These are phyloP conservation scores for Sitodiplosis mosellana DNA, from an alignment of 1,140 invertebrate species.

Conservation along the genomic window DNA sequence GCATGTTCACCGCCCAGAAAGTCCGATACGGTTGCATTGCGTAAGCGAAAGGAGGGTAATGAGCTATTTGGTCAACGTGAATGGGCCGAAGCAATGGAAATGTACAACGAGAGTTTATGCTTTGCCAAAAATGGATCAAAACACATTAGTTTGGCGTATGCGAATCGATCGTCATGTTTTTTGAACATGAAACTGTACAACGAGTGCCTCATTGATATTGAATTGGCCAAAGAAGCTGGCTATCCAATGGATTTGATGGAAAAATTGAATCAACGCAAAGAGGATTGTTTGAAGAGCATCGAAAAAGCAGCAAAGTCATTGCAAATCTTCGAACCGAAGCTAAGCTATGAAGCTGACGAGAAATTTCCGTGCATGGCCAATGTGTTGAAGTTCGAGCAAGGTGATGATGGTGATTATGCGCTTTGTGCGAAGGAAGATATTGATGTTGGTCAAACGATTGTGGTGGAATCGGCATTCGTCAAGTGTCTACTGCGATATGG, in stretches of 20 bases:
- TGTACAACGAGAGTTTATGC: slow-evolving; percentile 14
- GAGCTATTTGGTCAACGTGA: too few species aligned
- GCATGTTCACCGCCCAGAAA: too few species aligned
- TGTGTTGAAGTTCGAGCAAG: slow-evolving; percentile 32
- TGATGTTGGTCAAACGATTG: slow-evolving; percentile 52
- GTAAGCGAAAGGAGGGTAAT: too few species aligned
- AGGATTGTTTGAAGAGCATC: slow-evolving; percentile 14
- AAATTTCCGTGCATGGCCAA: slow-evolving; percentile 36
- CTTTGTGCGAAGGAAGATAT: slow-evolving; percentile 42
- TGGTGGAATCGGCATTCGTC: slow-evolving; percentile 57
- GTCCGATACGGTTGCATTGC: too few species aligned
- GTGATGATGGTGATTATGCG: slow-evolving; percentile 40
- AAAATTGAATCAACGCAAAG: slow-evolving; percentile 3
- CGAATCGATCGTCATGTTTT: slow-evolving; percentile 25
- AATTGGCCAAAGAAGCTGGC: slow-evolving; percentile 12
- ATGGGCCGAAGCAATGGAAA: slow-evolving; percentile 34
- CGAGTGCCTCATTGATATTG: slow-evolving; percentile 23
- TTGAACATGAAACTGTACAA: slow-evolving; percentile 20
- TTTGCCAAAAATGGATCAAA: slow-evolving; percentile 9
- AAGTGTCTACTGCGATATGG: slow-evolving; percentile 43
- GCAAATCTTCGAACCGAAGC: slow-evolving; percentile 15
- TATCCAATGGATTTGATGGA: slow-evolving; percentile 14
- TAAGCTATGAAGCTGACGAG: slow-evolving; percentile 24
- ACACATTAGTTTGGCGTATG: slow-evolving; percentile 23
- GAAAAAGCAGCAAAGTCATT: slow-evolving; percentile 8